A percentile compares a stretch with the other conserved stretches of the same genome.
Evolutionary conservation across 2,888 invertebrate species (phyloP).

Genomic region (Orthonevra nobilis): DNA sequence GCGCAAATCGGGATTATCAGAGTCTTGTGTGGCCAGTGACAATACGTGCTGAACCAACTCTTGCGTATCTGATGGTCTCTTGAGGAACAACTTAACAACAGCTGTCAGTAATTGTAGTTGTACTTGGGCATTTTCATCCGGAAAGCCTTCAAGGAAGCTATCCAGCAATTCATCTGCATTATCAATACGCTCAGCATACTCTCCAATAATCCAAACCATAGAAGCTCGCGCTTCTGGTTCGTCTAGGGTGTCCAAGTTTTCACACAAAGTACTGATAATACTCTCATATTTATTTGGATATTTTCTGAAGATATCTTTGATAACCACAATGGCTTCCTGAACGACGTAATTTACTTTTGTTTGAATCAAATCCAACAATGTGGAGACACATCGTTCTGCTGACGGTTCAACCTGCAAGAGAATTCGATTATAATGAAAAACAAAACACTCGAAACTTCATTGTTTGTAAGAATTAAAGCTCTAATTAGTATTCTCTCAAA

Average conservation of each 20-base stretch:
- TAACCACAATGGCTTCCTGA: slow-evolving; percentile 99
- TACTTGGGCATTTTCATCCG: slow-evolving; percentile 97
- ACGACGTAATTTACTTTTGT: slow-evolving; percentile 99
- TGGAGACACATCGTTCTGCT: slow-evolving; percentile 98
- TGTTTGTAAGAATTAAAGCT: too few species aligned
- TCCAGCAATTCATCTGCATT: slow-evolving; percentile 99
- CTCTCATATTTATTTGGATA: slow-evolving; percentile 99
- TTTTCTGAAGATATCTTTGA: slow-evolving; percentile 98
- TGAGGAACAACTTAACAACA: slow-evolving; percentile 98
- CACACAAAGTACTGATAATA: slow-evolving; percentile 99
- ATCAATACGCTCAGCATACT: slow-evolving; percentile 99
- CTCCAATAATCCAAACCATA: slow-evolving; percentile 98
- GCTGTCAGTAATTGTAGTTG: slow-evolving; percentile 98
- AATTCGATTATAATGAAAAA: slow-evolving; percentile 1
- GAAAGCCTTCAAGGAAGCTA: slow-evolving; percentile 98
- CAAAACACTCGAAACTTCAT: too few species aligned
- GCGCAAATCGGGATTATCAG: slow-evolving; percentile 98
- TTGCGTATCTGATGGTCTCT: slow-evolving; percentile 98
- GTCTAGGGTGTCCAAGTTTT: slow-evolving; percentile 98
- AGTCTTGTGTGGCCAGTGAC: slow-evolving; percentile 92
- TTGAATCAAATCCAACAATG: slow-evolving; percentile 97
- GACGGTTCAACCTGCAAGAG: slow-evolving; percentile 89
- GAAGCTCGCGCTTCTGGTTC: slow-evolving; percentile 99
- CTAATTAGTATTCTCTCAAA: too few species aligned
- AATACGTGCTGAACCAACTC: slow-evolving; percentile 98